These are phyloP conservation scores for Bilobella aurantiaca DNA, from an alignment of 1,140 invertebrate species.

Conservation along the genomic window DNA sequence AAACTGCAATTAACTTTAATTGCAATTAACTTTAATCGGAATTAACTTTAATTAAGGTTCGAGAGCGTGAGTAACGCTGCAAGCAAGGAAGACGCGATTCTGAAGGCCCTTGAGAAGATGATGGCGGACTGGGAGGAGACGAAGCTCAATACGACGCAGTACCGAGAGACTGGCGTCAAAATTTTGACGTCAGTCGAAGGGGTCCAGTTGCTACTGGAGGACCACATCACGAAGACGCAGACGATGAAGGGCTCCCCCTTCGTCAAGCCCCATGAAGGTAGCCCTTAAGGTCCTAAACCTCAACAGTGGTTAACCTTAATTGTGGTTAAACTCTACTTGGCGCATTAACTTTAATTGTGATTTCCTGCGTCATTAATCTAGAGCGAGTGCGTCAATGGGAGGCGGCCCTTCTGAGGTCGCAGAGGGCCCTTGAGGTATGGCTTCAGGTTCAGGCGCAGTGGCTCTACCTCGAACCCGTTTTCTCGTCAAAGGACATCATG, in stretches of 20 bases:
- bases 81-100: constrained; percentile 70
- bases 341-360: too few species aligned
- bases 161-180: constrained; percentile 65
- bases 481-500: constrained; percentile 85
- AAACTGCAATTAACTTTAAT: neutral
- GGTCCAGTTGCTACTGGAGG: constrained; percentile 72
- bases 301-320: too few species aligned
- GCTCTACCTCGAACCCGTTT: constrained; percentile 85
- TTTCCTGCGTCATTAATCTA: too few species aligned
- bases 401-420: constrained; percentile 61
- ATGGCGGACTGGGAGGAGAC: constrained; percentile 65
- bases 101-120: constrained; percentile 71
- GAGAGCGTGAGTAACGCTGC: constrained; percentile 82
- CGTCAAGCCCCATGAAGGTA: constrained; percentile 71
- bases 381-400: constrained; percentile 71
- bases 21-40: neutral
- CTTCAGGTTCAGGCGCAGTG: constrained; percentile 70
- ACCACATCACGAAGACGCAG: constrained; percentile 78
- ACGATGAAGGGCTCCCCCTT: constrained; percentile 83
- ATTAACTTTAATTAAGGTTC: constrained; percentile 39
- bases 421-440: constrained; percentile 76
- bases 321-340: too few species aligned
- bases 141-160: constrained; percentile 56
- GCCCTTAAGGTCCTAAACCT: constrained; percentile 52
- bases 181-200: constrained; percentile 74